Percentiles rank a stretch among this genome's conserved stretches.
Conservation (phyloP, 2,888 invertebrate species). For the Hylaea fasciaria region DNA sequence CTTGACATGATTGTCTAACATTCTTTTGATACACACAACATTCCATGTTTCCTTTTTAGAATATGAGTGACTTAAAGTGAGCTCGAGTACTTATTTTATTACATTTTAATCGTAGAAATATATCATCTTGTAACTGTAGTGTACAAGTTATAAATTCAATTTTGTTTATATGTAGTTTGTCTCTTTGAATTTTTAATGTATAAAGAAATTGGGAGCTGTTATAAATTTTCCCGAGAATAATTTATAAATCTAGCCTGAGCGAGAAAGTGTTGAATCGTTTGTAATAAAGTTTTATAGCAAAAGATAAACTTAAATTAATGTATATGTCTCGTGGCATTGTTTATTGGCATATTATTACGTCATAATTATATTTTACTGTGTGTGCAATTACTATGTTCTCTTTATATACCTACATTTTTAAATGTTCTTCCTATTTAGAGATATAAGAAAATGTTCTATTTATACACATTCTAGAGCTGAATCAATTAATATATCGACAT, state of each 20-base stretch:
- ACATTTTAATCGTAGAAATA: slow-evolving; percentile 42
- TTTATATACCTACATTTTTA: slow-evolving; percentile 62
- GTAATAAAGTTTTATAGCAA: slow-evolving; percentile 11
- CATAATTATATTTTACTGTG: slow-evolving; percentile 66
- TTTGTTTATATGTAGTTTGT: slow-evolving; percentile 38
- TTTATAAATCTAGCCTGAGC: slow-evolving; percentile 50
- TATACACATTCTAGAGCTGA: slow-evolving; percentile 65
- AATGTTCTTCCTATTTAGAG: slow-evolving; percentile 80
- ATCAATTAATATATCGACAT: slow-evolving; percentile 67
- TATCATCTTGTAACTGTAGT: slow-evolving; percentile 39
- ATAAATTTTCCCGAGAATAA: slow-evolving; percentile 55
- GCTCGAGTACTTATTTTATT: slow-evolving; percentile 78
- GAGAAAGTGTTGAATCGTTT: slow-evolving; percentile 28
- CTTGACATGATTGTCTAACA: slow-evolving; percentile 57
- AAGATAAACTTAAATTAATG: slow-evolving; percentile 21
- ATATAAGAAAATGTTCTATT: slow-evolving; percentile 76
- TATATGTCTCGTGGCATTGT: slow-evolving; percentile 24
- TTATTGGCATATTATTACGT: slow-evolving; percentile 56
- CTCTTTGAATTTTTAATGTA: slow-evolving; percentile 43
- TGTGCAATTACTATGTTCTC: slow-evolving; percentile 80
- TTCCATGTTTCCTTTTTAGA: slow-evolving; percentile 68
- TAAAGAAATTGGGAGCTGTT: slow-evolving; percentile 48
- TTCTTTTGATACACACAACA: slow-evolving; percentile 68
- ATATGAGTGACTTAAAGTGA: slow-evolving; percentile 82
- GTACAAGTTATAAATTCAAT: slow-evolving; percentile 41